Evolutionary conservation across 2,113 vertebrate species (phyloP), one percentile per base, ranked within the genome.

Genomic region (Piaya cayana): DNA sequence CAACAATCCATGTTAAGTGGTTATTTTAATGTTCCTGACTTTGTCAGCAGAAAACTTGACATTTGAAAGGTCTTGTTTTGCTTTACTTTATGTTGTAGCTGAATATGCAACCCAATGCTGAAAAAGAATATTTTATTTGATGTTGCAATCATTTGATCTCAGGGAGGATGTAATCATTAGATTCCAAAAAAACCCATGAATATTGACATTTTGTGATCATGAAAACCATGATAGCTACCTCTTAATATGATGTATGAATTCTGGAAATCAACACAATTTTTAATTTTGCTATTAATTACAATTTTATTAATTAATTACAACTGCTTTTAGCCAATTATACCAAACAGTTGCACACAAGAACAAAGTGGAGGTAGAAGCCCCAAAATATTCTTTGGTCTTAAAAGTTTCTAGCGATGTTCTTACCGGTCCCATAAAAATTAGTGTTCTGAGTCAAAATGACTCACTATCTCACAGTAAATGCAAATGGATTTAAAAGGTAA

Each of bases 111-210:
- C 3, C 2, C 17, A 11, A 9, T n/a, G 27, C 11, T 83, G 81
- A 75, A 81, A 86, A 80, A 15, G 21, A 60, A 20, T 13, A 8
- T 30, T 89, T 86, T 59, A 43, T 75, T 92, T 83, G 39, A 42
- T 63, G 77, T 22, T 75, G 15, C 2, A 63, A 47, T 50, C 0
- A 12, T 26, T 93, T 82, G 59, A 58, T 78, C 79, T 76, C 19
- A 34, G 21, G 29, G 18, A 95, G 21, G 52, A 78, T 71, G 11
- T 42, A 81, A 63, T 65, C 6, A 67, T 47, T 47, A 52, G 32
- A 49, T 68, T 84, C 84, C 17, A 72, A 88, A 92, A 90, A 43
- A 36, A 96, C 94, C 86, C n/a, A 36, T 21, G 19, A 86, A 60
- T 70, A 64, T 53, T 53, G 30, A 68, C 21, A 36, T 81, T 72